phyloP scores from a whole-genome alignment of 2,888 invertebrate genomes.

The Cetonia aurata region DNA sequence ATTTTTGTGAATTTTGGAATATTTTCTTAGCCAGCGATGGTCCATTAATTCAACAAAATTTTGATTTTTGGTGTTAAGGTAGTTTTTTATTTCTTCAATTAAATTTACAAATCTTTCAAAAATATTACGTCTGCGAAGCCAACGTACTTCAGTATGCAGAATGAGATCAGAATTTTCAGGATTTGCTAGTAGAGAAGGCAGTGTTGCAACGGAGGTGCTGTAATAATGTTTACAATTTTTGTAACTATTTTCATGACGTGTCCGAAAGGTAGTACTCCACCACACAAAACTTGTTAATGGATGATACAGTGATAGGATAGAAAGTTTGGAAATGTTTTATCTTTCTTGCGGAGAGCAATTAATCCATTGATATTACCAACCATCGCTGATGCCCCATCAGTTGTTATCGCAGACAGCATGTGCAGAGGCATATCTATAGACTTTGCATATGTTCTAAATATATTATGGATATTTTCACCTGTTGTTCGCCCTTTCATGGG shows the following conservation, averaged over 20 bases:
- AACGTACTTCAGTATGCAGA: constrained; percentile 48
- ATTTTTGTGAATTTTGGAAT: too few relatives aligned
- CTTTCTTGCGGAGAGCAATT: constrained; percentile 40
- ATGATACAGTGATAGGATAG: constrained; percentile 16
- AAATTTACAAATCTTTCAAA: constrained; percentile 36
- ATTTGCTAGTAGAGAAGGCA: constrained; percentile 27
- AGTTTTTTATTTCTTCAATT: constrained; percentile 47
- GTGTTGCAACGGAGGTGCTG: constrained; percentile 44
- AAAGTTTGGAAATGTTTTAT: constrained; percentile 25
- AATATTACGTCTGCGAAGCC: neutral
- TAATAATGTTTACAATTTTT: constrained; percentile 42
- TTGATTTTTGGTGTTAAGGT: constrained; percentile 45
- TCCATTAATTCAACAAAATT: constrained; percentile 46
- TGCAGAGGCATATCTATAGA: constrained; percentile 49
- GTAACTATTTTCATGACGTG: too few relatives aligned
- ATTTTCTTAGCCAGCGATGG: constrained; percentile 48
- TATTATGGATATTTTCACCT: constrained; percentile 49
- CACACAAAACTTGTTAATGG: constrained; percentile 45
- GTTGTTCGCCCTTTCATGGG: constrained; percentile 48
- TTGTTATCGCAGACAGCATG: constrained; percentile 45
- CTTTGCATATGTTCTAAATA: constrained; percentile 44
- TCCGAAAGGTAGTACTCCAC: constrained; percentile 36
- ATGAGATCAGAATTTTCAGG: constrained; percentile 44
- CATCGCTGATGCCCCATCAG: too few relatives aligned
- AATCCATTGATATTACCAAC: constrained; percentile 30